Evolutionary conservation across 2,113 vertebrate species (phyloP), one percentile per base, ranked within the genome.

Genomic region (Ramphastos sulfuratus): DNA sequence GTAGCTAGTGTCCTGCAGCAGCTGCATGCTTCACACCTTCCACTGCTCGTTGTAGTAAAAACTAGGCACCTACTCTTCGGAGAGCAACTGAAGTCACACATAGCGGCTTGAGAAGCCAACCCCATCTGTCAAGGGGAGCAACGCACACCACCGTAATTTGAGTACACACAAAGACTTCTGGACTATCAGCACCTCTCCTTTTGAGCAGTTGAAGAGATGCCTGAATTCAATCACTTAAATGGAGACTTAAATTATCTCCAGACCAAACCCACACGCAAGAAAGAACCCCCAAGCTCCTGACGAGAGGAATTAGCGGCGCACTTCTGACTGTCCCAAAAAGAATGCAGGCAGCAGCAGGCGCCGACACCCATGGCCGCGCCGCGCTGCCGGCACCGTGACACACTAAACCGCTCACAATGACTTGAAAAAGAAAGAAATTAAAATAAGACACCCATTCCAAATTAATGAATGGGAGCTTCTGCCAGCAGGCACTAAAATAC

Each of bases 281-380:
- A 71, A 35, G 25, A 14, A 7, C 5, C 3, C 6, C 10, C 42
- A 27, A 23, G 50, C 10, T 83, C 71, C 37, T 46, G 71, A 27
- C 0, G 35, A 33, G 31, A 48, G 11, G 85, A 83, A 81, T 77
- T 12, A 83, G 28, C 13, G 3, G 74, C 12, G 3, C 42, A 67
- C 79, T 63, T 93, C 79, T 92, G 92, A 88, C 76, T 69, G 79
- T 58, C 85, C 65, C 50, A 8, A 18, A 66, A 94, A 77, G 90
- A 96, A 94, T 58, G 76, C 33, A 64, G 91, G 78, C 33, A 4
- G 42, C 23, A 4, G 86, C 78, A 35, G 81, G 73, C 55, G 67
- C 84, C 1, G 33, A 77, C 42, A 37, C 5, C 61, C 89, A 64
- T 59, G 2, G 15, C 73, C 2, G 6, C 2, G 10, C 73, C 8